Conservation (phyloP, 2,888 invertebrate genomes). For the Athalia cordata region DNA sequence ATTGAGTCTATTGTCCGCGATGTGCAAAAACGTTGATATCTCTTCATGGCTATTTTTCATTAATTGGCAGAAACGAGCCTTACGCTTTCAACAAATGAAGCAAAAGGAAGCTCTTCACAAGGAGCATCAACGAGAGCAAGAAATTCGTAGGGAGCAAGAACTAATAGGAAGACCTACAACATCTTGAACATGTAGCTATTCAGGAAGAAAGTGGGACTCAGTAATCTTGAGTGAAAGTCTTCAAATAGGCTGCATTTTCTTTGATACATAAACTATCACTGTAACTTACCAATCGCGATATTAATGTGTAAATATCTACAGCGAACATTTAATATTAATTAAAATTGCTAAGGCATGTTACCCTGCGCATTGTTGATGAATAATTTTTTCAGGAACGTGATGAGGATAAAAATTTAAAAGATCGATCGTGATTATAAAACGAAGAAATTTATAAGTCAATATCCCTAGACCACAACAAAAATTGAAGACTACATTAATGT, state of each 20-base stretch:
- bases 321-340: too few species aligned
- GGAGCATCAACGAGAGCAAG: conserved; percentile 66
- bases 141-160: conserved; percentile 68
- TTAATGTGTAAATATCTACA: too few species aligned
- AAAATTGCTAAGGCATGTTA: too few species aligned
- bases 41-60: conserved; percentile 10
- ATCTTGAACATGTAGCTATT: conserved; percentile 40
- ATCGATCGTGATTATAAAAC: neutral
- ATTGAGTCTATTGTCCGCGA: neutral
- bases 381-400: neutral
- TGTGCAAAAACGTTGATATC: too few species aligned
- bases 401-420: neutral
- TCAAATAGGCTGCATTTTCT: too few species aligned
- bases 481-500: neutral
- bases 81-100: conserved; percentile 71
- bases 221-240: too few species aligned
- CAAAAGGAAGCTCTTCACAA: conserved; percentile 70
- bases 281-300: too few species aligned
- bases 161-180: conserved; percentile 63
- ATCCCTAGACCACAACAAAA: neutral
- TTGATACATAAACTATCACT: too few species aligned
- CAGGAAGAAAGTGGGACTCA: neutral
- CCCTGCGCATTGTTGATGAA: neutral
- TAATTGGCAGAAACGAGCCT: conserved; percentile 70
- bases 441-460: neutral